Evolutionary conservation across 2,888 invertebrate species (phyloP).

Genomic region (Dicyrtoma fusca): DNA sequence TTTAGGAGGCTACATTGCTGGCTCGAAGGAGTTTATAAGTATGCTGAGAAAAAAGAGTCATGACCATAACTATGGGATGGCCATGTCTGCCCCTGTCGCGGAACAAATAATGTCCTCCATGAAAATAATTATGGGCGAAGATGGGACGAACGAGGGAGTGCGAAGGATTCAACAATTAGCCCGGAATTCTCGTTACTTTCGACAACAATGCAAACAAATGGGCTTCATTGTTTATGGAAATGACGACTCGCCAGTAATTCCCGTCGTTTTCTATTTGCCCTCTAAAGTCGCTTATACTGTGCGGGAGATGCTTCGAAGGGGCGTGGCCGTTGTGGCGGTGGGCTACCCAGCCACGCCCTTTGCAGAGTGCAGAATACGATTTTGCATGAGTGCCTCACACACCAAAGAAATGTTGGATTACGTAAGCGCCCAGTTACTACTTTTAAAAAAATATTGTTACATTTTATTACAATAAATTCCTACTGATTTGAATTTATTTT

Average conservation of each 20-base stretch:
- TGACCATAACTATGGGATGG: constrained; percentile 81
- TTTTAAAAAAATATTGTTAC: not conserved
- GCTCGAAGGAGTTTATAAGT: constrained; percentile 79
- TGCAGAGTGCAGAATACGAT: constrained; percentile 85
- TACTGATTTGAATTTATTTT: not conserved
- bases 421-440: constrained; percentile 60
- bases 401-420: constrained; percentile 90
- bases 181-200: constrained; percentile 81
- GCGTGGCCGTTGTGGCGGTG: constrained; percentile 94
- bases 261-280: constrained; percentile 90
- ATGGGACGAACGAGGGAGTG: constrained; percentile 71
- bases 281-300: constrained; percentile 92
- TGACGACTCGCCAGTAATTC: constrained; percentile 94
- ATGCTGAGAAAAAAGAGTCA: constrained; percentile 79
- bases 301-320: constrained; percentile 75
- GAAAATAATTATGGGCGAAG: constrained; percentile 82
- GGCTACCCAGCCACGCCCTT: constrained; percentile 97
- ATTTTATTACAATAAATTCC: too few species aligned
- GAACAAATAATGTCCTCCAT: constrained; percentile 89
- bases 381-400: constrained; percentile 95
- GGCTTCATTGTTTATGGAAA: constrained; percentile 92
- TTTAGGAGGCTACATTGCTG: constrained; percentile 95
- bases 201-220: constrained; percentile 76
- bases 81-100: constrained; percentile 89
- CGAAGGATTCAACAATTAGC: constrained; percentile 72